Evolutionary conservation across 35 echinoderm and acorn worm species (phyloP), one percentile per base, ranked within the genome.

Genomic region (Heliocidaris tuberculata): DNA sequence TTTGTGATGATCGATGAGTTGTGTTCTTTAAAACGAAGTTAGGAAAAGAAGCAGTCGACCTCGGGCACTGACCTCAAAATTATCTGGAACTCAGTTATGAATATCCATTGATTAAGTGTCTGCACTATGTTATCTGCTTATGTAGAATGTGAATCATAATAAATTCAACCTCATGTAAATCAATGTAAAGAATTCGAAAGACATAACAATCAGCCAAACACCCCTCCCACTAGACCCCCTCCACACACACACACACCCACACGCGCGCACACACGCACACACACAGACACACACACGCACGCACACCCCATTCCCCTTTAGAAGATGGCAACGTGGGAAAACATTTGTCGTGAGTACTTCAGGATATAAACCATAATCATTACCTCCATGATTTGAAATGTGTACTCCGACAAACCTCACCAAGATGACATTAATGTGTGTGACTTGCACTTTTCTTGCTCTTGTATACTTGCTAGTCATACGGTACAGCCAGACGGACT

Each of bases 341-440:
- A 78, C 21, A 78, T n/a, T 78, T n/a, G 65, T 78, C 65, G 21
- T 4, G 7, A 70, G 17, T 78, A 78, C 65, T 78, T 56, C 65
- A 78, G 21, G 65, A 78, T n/a, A 78, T 78, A 78, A 78, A 78
- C 65, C 21, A 78, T 78, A 78, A 78, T 78, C 65, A 78, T 78
- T 78, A 78, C 65, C 65, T 78, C 65, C 65, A 78, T 78, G 19
- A 78, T 78, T 78, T 78, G 19, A 78, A 21, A n/a, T 78, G 27
- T 78, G 65, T 7, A n/a, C 19, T 78, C 9, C 15, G 52, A 78
- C 65, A 24, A 19, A 21, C 65, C 15, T 78, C 65, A 78, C 21
- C 65, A 24, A 78, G 65, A 78, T 78, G 65, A 78, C 65, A 78
- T 78, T 78, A 78, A 78, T 78, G 65, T 78, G 65, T 78, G 65